Base-by-base conservation (phyloP, 2,797 vertebrate species). In the Chrosomus eos region DNA sequence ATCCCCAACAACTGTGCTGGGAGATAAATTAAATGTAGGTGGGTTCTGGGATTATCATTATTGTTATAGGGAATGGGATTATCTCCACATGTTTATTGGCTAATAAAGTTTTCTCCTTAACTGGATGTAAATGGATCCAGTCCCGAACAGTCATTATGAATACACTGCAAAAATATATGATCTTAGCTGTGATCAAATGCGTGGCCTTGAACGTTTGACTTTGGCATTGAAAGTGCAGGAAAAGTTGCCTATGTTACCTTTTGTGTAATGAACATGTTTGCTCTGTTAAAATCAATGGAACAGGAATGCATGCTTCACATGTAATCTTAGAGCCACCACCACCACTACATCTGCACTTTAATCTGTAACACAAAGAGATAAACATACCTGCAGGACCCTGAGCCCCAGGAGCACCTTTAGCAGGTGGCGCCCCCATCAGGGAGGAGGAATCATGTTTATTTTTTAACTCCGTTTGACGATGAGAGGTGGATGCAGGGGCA, bases 341-440 rank as follows among this genome's bases (percentile, higher is more conserved):
- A 68, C 3, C 9, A 55, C 16, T 18, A 16, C 1, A 53, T 5
- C 5, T 36, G 11, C 19, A 18, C 26, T 62, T 72, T 48, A 74
- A 33, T 36, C 7, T 68, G 36, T 60, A 80, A 85, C 13, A 26
- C n/a, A 74, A 40, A 38, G 33, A 43, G 21, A 36, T 38, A 6
- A 33, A 75, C 72, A 11, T 88, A 95, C 95, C 95, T 90, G 92
- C 90, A 68, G 95, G 94, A 74, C 95, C 95, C 92, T 94, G 94
- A 86, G 92, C 93, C 87, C 97, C 96, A 0, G 96, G 97, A 87
- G 93, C 95, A 78, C 96, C 96, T 21, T 91, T 95, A 80, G 95
- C 90, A 0, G 95, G 92, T 0, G 91, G 88, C 10, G 94, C 92
- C 60, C 96, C 96, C 94, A 94, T 95, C 81, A 97, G 92, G 6